These are phyloP conservation scores for Rhipidura dahli DNA, from an alignment of 2,113 vertebrate species.

Conservation along the genomic window DNA sequence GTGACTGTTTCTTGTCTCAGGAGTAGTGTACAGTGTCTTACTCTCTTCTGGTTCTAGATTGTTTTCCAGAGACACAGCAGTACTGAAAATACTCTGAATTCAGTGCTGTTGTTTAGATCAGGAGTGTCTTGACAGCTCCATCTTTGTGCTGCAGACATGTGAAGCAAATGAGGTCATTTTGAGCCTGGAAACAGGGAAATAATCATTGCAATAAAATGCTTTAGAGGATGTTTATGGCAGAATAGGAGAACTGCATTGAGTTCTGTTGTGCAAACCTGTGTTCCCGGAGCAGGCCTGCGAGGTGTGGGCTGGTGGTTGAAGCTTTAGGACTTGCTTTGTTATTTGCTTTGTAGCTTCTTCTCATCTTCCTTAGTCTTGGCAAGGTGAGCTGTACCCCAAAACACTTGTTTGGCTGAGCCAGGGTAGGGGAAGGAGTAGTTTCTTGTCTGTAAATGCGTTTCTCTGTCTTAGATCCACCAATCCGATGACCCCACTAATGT, in stretches of 20 bases:
- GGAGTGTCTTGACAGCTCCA: background rate
- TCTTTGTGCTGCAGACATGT: background rate
- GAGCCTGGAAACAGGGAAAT: background rate
- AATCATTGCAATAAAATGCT: background rate
- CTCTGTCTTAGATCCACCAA: conserved; percentile 77
- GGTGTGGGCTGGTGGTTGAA: background rate
- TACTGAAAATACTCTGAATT: background rate
- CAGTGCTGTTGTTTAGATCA: background rate
- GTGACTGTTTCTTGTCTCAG: background rate
- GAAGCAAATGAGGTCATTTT: background rate
- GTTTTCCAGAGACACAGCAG: background rate
- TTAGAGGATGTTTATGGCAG: background rate
- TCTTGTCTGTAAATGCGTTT: conserved; percentile 40
- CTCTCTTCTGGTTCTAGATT: background rate
- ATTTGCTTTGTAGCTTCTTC: background rate
- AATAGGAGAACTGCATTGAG: rapidly evolving
- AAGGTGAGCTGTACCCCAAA: background rate
- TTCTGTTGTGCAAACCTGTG: background rate
- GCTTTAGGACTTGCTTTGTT: background rate
- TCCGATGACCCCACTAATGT: conserved; percentile 56
- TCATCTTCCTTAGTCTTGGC: background rate
- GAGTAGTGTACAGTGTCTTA: background rate
- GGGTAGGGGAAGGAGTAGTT: background rate
- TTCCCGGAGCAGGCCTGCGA: background rate
- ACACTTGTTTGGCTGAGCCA: background rate